These are phyloP conservation scores for Riparia riparia DNA, from an alignment of 2,113 vertebrate species.

Conservation along the genomic window DNA sequence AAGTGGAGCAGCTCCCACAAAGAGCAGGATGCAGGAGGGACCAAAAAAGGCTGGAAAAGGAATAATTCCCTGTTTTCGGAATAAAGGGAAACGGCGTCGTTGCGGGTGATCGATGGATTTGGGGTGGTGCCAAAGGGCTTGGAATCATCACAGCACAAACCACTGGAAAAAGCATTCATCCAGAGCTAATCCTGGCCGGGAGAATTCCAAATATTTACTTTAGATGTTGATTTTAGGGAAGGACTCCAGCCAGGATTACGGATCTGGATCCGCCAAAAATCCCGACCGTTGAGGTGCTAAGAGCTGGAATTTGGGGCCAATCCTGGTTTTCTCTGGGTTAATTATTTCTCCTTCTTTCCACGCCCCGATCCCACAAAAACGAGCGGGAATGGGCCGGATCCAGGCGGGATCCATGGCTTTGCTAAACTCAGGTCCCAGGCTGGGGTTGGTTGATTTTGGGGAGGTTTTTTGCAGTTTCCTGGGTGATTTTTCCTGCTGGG, in stretches of 20 bases:
- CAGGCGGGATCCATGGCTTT: background rate
- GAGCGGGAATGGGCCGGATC: background rate
- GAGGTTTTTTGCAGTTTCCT: background rate
- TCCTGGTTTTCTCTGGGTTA: background rate
- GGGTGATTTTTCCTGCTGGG: background rate
- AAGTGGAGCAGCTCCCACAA: background rate
- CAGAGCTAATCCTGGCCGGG: background rate
- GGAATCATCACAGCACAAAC: background rate
- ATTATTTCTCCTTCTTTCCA: background rate
- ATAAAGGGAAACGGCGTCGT: background rate
- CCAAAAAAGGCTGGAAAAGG: background rate
- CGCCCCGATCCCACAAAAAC: background rate
- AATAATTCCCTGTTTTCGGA: background rate
- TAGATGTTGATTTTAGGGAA: background rate
- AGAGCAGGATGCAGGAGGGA: rapidly evolving
- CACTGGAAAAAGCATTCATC: conserved; percentile 1
- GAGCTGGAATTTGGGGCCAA: background rate
- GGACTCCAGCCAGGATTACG: background rate
- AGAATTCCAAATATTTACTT: conserved; percentile 52
- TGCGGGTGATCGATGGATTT: background rate
- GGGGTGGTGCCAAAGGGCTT: background rate
- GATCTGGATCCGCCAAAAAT: conserved; percentile 4
- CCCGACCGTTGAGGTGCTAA: background rate
- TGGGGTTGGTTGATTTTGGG: background rate
- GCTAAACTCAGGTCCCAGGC: background rate